A percentile compares a stretch with the other conserved stretches of the same genome.
Evolutionary conservation across 2,113 vertebrate species (phyloP).

Genomic region (Neogale vison): DNA sequence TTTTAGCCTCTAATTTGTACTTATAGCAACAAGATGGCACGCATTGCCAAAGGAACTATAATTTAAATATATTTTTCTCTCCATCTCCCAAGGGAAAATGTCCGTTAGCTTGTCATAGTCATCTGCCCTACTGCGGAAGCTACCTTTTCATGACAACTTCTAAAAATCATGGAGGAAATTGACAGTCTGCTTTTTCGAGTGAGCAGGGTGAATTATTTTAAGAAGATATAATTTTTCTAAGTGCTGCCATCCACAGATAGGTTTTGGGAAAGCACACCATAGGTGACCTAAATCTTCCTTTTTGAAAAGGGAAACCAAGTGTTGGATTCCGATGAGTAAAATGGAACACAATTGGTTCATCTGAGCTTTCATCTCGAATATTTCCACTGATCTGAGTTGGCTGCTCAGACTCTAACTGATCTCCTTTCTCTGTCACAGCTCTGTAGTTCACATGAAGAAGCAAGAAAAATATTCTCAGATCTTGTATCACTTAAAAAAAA

Average conservation of each 20-base stretch:
- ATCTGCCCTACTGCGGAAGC: background rate
- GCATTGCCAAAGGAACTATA: background rate
- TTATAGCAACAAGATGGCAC: background rate
- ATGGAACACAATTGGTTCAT: background rate
- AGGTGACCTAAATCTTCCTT: conserved; percentile 27
- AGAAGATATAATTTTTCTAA: conserved; percentile 16
- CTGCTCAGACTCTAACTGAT: background rate
- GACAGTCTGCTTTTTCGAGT: background rate
- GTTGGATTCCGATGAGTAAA: conserved; percentile 9
- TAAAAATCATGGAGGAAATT: background rate
- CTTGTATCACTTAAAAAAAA: conserved; percentile 57
- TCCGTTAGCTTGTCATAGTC: background rate
- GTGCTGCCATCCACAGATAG: background rate
- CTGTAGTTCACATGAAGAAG: conserved; percentile 15
- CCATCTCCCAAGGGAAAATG: background rate
- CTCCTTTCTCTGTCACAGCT: background rate
- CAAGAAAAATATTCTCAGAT: conserved; percentile 53
- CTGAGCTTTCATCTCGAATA: background rate
- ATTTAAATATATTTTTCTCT: background rate
- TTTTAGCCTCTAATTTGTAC: conserved; percentile 40
- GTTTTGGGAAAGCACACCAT: background rate
- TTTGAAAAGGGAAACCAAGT: conserved; percentile 39
- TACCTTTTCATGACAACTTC: background rate
- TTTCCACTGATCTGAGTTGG: background rate
- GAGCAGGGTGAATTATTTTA: background rate